phyloP scores from a whole-genome alignment of 1,140 invertebrate species.

The Conus betulinus region DNA sequence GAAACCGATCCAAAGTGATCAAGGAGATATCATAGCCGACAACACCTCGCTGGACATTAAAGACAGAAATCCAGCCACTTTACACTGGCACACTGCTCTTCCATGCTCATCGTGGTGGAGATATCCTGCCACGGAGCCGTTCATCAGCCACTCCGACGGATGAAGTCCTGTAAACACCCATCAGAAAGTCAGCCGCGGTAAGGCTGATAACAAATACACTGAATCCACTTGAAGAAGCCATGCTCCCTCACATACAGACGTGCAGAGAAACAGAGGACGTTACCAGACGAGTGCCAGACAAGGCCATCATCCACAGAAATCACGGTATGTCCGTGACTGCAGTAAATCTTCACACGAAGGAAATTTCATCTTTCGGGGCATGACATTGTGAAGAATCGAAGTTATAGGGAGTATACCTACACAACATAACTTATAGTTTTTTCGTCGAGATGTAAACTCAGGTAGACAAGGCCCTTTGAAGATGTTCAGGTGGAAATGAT shows the following conservation, averaged over 20 bases:
- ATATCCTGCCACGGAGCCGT: slow-evolving; percentile 56
- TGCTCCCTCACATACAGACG: background rate
- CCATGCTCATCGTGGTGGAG: slow-evolving; percentile 56
- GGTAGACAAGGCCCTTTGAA: background rate
- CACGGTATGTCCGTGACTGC: slow-evolving; percentile 33
- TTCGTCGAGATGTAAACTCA: background rate
- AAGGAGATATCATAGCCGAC: slow-evolving; percentile 60
- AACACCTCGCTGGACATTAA: slow-evolving; percentile 58
- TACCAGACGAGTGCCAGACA: slow-evolving; percentile 49
- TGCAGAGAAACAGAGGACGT: slow-evolving; percentile 35
- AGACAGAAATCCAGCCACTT: slow-evolving; percentile 58
- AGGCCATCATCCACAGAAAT: slow-evolving; percentile 49
- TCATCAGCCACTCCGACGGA: slow-evolving; percentile 62
- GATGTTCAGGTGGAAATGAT: background rate
- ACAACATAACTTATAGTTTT: background rate
- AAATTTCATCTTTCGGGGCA: slow-evolving; percentile 39
- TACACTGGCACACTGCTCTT: slow-evolving; percentile 52
- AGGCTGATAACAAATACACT: slow-evolving; percentile 57
- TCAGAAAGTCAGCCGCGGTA: slow-evolving; percentile 61
- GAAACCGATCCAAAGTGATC: slow-evolving; percentile 59
- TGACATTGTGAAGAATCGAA: background rate
- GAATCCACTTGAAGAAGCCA: background rate
- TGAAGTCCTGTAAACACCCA: slow-evolving; percentile 66
- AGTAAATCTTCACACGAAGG: slow-evolving; percentile 56
- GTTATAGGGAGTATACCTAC: background rate